Evolutionary conservation across 2,888 invertebrate genomes (phyloP).

Genomic region (Serrognathus titanus): DNA sequence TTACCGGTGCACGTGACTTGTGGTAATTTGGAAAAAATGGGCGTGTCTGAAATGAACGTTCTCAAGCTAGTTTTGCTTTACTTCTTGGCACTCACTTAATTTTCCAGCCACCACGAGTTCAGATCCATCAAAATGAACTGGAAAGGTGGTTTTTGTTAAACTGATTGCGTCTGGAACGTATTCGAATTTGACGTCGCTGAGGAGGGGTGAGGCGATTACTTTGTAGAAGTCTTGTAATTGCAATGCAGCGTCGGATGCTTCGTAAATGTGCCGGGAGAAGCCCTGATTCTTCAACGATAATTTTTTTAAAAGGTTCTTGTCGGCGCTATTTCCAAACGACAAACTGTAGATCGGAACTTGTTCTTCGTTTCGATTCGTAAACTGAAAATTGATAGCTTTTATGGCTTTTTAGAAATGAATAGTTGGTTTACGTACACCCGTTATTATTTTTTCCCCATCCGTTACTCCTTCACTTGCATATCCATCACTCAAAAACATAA

Average conservation of each 20-base stretch:
- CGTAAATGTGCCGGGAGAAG: conserved; percentile 68
- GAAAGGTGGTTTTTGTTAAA: conserved; percentile 56
- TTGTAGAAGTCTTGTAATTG: not conserved
- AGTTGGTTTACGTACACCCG: conserved; percentile 38
- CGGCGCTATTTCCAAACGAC: conserved; percentile 69
- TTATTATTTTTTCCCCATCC: conserved; percentile 53
- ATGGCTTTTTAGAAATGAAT: no score
- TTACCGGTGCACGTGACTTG: conserved; percentile 25
- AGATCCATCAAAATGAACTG: conserved; percentile 60
- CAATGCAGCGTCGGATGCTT: conserved; percentile 59
- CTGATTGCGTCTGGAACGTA: conserved; percentile 34
- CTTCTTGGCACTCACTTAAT: conserved; percentile 25
- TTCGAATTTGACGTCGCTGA: not conserved
- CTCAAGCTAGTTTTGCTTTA: no score
- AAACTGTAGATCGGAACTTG: conserved; percentile 58
- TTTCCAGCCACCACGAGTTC: conserved; percentile 63
- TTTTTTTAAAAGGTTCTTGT: conserved; percentile 63
- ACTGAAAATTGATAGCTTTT: conserved; percentile 8
- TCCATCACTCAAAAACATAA: conserved; percentile 66
- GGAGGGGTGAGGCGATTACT: not conserved
- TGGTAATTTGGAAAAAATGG: conserved; percentile 1
- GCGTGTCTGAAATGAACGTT: not conserved
- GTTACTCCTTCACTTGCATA: conserved; percentile 61
- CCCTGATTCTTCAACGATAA: conserved; percentile 64
- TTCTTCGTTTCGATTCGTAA: conserved; percentile 42